Conservation (phyloP, 2,797 vertebrate genomes). For the Cottoperca gobio region DNA sequence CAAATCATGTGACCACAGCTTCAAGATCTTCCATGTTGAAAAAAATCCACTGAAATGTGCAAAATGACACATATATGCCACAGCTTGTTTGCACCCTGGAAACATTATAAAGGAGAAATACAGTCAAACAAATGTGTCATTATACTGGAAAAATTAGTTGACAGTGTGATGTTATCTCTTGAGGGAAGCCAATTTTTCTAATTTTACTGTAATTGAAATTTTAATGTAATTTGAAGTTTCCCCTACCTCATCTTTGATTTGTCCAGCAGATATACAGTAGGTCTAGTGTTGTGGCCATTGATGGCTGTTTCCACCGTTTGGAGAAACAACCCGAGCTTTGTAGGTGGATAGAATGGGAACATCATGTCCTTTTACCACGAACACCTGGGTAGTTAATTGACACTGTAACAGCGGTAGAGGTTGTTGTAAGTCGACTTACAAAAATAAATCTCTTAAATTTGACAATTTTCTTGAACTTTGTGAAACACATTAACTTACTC, state of each 20-base stretch:
- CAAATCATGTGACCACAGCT: neutral
- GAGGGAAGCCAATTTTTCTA: neutral
- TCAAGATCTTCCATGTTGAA: too few species aligned
- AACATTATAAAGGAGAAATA: neutral
- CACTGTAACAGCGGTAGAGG: neutral
- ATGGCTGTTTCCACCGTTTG: neutral
- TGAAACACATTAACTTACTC: neutral
- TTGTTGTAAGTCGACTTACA: neutral
- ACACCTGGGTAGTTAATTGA: too few species aligned
- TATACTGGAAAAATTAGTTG: neutral
- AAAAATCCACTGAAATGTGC: neutral
- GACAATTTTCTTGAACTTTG: neutral
- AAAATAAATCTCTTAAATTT: neutral
- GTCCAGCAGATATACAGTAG: neutral
- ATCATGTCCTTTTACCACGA: neutral
- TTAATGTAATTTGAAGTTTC: too few species aligned
- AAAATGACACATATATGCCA: neutral
- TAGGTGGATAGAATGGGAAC: neutral
- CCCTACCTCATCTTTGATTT: neutral
- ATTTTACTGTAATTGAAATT: neutral
- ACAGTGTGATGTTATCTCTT: neutral
- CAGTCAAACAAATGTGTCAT: too few species aligned
- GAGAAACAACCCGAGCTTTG: conserved; percentile 1
- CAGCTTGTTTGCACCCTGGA: neutral
- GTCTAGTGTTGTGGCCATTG: neutral